Conservation (phyloP, 2,888 invertebrate genomes). For the Cybosia mesomella region DNA sequence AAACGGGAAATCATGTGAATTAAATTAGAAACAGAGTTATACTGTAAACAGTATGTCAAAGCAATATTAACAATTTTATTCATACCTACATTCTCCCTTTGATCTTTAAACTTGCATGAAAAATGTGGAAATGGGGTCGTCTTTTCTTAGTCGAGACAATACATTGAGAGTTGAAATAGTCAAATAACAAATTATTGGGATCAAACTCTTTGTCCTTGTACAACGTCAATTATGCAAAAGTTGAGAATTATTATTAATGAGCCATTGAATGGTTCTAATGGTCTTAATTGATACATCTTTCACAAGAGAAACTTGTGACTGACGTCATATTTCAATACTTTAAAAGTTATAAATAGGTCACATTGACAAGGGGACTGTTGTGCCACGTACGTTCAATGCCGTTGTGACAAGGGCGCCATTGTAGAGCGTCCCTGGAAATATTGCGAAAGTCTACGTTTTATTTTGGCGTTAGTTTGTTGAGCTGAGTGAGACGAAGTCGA, state of each 20-base stretch:
- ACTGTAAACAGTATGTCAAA: not conserved
- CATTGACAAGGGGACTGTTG: slow-evolving; percentile 14
- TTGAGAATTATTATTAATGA: slow-evolving; percentile 40
- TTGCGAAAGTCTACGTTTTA: not conserved
- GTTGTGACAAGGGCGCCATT: slow-evolving; percentile 12
- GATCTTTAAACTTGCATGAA: slow-evolving; percentile 9
- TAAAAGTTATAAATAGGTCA: slow-evolving; percentile 14
- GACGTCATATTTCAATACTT: slow-evolving; percentile 30
- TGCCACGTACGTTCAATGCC: slow-evolving; percentile 7
- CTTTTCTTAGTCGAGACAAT: slow-evolving; percentile 17
- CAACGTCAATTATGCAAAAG: slow-evolving; percentile 17
- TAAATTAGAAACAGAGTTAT: not conserved
- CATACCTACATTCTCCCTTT: not conserved
- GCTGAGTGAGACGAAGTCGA: too few relatives aligned
- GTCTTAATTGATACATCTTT: slow-evolving; percentile 47
- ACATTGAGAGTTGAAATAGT: slow-evolving; percentile 13
- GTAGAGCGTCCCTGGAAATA: slow-evolving; percentile 6
- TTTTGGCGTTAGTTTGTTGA: not conserved
- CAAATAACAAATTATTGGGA: slow-evolving; percentile 15
- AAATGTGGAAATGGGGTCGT: slow-evolving; percentile 21
- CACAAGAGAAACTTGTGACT: slow-evolving; percentile 43
- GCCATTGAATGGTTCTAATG: slow-evolving; percentile 39
- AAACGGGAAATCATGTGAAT: not conserved
- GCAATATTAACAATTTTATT: not conserved
- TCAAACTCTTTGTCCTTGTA: slow-evolving; percentile 21